Conservation (phyloP, 2,888 invertebrate species). For the Torymus texanus region DNA sequence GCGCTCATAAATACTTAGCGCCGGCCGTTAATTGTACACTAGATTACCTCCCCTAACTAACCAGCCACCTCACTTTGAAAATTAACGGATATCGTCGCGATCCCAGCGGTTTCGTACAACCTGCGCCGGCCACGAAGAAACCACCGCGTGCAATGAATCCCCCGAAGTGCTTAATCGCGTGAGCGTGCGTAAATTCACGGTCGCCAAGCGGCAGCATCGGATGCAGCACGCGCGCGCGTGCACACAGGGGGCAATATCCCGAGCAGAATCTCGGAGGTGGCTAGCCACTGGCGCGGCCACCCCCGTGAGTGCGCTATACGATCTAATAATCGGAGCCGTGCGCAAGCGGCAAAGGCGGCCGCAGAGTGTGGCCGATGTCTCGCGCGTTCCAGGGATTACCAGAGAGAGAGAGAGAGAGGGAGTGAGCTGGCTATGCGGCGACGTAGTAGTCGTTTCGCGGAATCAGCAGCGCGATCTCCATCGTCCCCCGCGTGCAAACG, state of each 20-base stretch:
- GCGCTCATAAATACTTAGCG: too few species aligned
- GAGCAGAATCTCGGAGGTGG: slow-evolving; percentile 21
- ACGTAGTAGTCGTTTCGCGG: too few species aligned
- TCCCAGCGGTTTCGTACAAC: background rate
- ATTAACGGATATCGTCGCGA: background rate
- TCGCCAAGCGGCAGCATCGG: background rate
- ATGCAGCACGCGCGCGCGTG: background rate
- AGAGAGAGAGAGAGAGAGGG: too few species aligned
- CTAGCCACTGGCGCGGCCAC: slow-evolving; percentile 1
- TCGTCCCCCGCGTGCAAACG: too few species aligned
- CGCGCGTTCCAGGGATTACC: too few species aligned
- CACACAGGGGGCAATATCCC: slow-evolving; percentile 2
- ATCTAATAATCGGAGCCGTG: slow-evolving; percentile 60
- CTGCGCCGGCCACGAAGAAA: background rate
- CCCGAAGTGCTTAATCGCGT: slow-evolving; percentile 2
- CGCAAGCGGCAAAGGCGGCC: too few species aligned
- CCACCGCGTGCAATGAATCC: slow-evolving; percentile 22
- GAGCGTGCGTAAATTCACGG: slow-evolving; percentile 31
- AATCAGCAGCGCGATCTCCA: too few species aligned
- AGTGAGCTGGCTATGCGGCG: too few species aligned
- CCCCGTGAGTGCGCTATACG: slow-evolving; percentile 18
- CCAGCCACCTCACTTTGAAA: background rate
- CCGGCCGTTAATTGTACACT: too few species aligned
- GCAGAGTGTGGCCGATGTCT: too few species aligned
- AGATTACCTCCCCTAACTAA: background rate